These are phyloP conservation scores for Hylomyscus alleni DNA, from an alignment of 2,797 vertebrate genomes.

Conservation along the genomic window DNA sequence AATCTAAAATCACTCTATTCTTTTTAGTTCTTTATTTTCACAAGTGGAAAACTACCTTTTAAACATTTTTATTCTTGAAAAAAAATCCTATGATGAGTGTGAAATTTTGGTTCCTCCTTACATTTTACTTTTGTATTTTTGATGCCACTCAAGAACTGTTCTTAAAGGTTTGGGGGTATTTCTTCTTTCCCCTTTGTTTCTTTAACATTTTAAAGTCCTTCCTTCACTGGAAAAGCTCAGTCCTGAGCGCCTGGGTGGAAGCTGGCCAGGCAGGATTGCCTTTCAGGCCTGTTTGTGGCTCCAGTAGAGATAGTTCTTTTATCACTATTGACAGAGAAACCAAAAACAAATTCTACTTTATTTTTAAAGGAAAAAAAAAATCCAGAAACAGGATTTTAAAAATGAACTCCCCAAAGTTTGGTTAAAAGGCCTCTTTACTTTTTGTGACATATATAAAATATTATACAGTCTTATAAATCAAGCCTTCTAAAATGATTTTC, in stretches of 20 bases:
- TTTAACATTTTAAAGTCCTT: background rate
- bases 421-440: conserved; percentile 46
- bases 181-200: background rate
- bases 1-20: conserved; percentile 30
- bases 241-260: background rate
- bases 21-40: conserved; percentile 29
- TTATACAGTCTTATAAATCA: conserved; percentile 37
- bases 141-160: background rate
- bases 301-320: background rate
- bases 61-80: conserved; percentile 14
- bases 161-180: background rate
- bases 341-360: conserved; percentile 18
- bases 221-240: background rate
- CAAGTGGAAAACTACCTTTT: background rate
- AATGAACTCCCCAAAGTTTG: background rate
- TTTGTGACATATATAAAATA: conserved; percentile 26
- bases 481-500: conserved; percentile 49
- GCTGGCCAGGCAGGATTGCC: background rate
- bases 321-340: conserved; percentile 1
- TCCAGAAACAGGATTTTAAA: background rate
- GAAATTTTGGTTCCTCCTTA: conserved; percentile 28
- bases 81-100: background rate
- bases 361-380: conserved; percentile 39
- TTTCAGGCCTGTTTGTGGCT: background rate
- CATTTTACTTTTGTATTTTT: conserved; percentile 39